Conservation (phyloP, 64 coral and sea anemone genomes). For the Acropora yongei region DNA sequence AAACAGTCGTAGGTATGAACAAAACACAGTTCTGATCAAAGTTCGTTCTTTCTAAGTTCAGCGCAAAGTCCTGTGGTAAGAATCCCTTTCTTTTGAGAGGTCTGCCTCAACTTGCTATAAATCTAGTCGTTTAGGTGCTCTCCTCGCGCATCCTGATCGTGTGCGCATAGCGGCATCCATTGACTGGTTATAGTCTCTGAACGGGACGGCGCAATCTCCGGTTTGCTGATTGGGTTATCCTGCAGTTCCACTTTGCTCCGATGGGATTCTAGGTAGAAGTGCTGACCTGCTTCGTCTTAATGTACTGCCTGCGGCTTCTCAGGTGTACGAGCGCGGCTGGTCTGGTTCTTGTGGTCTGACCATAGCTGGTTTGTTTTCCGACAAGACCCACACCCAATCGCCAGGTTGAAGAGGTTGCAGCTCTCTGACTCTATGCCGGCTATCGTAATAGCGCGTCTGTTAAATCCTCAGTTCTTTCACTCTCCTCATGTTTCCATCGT, state of each 20-base stretch:
- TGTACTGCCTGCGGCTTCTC: not conserved
- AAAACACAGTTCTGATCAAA: no score
- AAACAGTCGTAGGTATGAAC: no score
- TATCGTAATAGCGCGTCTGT: slow-evolving; percentile 29
- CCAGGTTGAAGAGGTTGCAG: slow-evolving; percentile 1
- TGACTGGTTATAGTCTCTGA: not conserved
- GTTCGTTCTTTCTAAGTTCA: no score
- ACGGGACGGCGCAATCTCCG: not conserved
- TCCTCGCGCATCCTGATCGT: not conserved
- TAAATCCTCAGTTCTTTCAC: slow-evolving; percentile 11
- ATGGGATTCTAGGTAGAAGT: not conserved
- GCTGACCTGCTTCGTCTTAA: slow-evolving; percentile 27
- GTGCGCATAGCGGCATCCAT: not conserved
- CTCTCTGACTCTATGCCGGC: slow-evolving; percentile 13
- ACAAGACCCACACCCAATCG: slow-evolving; percentile 18
- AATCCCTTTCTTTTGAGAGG: no score
- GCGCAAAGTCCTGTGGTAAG: no score
- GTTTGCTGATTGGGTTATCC: not conserved
- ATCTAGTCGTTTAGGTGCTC: slow-evolving; percentile 21
- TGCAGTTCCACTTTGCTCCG: not conserved
- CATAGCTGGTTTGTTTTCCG: not conserved
- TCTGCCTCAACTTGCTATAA: not conserved
- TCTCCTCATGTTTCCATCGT: not conserved
- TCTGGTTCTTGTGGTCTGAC: slow-evolving; percentile 3
- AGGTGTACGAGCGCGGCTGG: slow-evolving; percentile 6